Evolutionary conservation across 2,797 vertebrate species (phyloP), one percentile per base, ranked within the genome.

Genomic region (Enteromius viviparus): DNA sequence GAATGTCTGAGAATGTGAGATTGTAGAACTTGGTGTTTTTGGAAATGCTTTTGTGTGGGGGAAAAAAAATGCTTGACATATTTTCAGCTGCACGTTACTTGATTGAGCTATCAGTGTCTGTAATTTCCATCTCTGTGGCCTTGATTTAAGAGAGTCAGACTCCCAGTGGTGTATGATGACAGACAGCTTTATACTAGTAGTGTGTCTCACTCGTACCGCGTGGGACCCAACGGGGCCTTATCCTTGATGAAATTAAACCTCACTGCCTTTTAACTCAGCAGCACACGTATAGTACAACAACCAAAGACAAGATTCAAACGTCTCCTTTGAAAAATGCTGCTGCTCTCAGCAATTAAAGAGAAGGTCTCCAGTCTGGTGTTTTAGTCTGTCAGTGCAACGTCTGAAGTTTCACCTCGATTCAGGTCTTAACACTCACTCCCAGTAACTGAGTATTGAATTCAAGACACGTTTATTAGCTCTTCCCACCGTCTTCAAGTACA

Each of bases 311-410:
- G 58, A 74, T 64, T 74, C 21, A 37, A 42, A 74, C 64, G 26
- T 64, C 12, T 51, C 12, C n/a, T 78, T 78, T 84, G 45, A 79
- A 84, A 72, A 42, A 53, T 40, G 26, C 55, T 78, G 55, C 45
- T 32, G 34, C 47, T 72, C 69, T 72, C 62, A 72, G 53, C 76
- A 53, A 53, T 77, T 78, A 78, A 78, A 78, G 55, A n/a, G 21
- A 84, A 84, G 42, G 68, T 72, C 37, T 81, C 40, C 40, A 62
- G 68, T 60, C 55, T 49, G 40, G 12, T 34, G 68, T 68, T 72
- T 81, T 62, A 85, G 66, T 64, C 78, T 32, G 85, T 80, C 78
- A 85, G 81, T 51, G 81, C 14, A 9, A 26, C 15, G 19, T 70
- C 66, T 81, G 42, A 81, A 26, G 53, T 72, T 49, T 62, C 40